These are phyloP conservation scores for Macaca fascicularis DNA, from an alignment of 2,113 vertebrate genomes.

Conservation along the genomic window T2T-MFA8v1.1 NC_088395.1:156783501-156784000, in stretches of 20 bases:
- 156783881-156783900: background rate
- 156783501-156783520: slow-evolving; percentile 41
- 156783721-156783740: background rate
- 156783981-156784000: background rate
- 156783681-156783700: slow-evolving; percentile 18
- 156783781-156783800: background rate
- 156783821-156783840: slow-evolving; percentile 32
- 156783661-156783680: slow-evolving; percentile 49
- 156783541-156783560: slow-evolving; percentile 36
- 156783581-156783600: slow-evolving; percentile 44
- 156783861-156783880: background rate
- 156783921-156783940: background rate
- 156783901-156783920: background rate
- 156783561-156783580: slow-evolving; percentile 35
- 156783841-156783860: background rate
- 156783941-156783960: background rate
- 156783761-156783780: background rate
- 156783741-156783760: background rate
- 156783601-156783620: slow-evolving; percentile 19
- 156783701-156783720: slow-evolving; percentile 17
- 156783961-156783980: background rate
- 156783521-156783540: background rate
- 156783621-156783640: slow-evolving; percentile 7
- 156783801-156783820: slow-evolving; percentile 26
- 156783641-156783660: slow-evolving; percentile 23